phyloP scores from a whole-genome alignment of 2,888 invertebrate species.

The Encarsia formosa region DNA sequence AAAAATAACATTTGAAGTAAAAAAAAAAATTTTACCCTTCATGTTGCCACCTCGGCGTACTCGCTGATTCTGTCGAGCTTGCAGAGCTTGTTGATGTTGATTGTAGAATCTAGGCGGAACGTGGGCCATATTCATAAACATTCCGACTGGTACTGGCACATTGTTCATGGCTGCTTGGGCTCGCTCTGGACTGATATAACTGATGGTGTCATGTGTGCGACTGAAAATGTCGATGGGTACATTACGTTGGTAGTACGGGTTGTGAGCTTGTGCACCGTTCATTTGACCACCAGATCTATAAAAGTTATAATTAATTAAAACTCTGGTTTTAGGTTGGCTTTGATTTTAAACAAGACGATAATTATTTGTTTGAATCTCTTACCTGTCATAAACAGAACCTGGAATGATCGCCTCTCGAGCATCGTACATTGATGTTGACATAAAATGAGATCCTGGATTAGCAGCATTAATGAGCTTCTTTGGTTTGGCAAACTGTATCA shows the following conservation, averaged over 20 bases:
- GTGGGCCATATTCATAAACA: conserved; percentile 88
- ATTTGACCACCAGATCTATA: conserved; percentile 54
- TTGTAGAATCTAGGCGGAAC: conserved; percentile 73
- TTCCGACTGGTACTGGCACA: conserved; percentile 88
- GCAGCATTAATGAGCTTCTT: conserved; percentile 90
- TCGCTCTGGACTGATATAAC: conserved; percentile 85
- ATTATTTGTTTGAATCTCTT: neutral
- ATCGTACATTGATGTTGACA: conserved; percentile 96
- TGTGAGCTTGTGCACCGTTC: conserved; percentile 45
- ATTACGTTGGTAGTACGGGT: conserved; percentile 50
- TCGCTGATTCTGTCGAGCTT: conserved; percentile 52
- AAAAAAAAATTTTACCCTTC: conserved; percentile 18
- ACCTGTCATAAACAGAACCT: conserved; percentile 82
- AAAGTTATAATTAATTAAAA: neutral
- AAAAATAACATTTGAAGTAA: too few species aligned
- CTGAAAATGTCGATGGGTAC: conserved; percentile 61
- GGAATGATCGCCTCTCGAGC: conserved; percentile 93
- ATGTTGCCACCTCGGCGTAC: conserved; percentile 13
- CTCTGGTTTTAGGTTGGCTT: too few species aligned
- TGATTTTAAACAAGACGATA: neutral
- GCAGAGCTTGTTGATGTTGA: conserved; percentile 67
- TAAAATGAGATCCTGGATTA: conserved; percentile 95
- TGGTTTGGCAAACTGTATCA: conserved; percentile 95
- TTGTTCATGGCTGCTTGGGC: conserved; percentile 71
- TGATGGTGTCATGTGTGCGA: conserved; percentile 83